Base-by-base conservation (phyloP, 2,113 vertebrate species). In the Dermatemys mawii region DNA sequence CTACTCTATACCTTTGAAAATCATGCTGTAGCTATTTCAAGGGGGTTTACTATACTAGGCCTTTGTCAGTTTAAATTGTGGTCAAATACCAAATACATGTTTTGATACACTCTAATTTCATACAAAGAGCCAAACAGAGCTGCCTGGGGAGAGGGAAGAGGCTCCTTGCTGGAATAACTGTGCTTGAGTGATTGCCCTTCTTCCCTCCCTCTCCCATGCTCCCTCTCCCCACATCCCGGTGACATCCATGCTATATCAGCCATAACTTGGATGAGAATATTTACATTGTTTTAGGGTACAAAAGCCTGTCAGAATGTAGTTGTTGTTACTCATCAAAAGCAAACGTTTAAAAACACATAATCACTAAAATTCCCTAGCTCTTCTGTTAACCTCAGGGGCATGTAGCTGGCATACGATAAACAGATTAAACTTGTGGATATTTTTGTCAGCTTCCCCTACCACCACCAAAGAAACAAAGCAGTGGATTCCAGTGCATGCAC, bases 401-500 rank as follows among this genome's bases (percentile, higher is more conserved):
- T 46, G 19, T 83, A 85, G 21, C 27, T 57, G 16, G 22, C 49
- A 73, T 63, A 83, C 50, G 84, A 79, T 38, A 1, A 67, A 78
- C 2, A 9, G 54, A 48, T 70, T 2, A 3, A 0, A 0, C 67
- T 54, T 86, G 35, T 49, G 8, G 16, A n/a, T 96, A 79, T 79
- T 93, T 91, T 90, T 44, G 35, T 93, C 78, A 86, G 76, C 38
- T 95, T 85, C 54, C 92, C 41, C 13, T 78, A 73, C 78, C 79
- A 89, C 24, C 76, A 67, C 73, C 79, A 90, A 82, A 94, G 49
- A 94, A 97, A 80, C 54, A 90, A 83, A 92, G 44, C 24, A 90
- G 89, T 81, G 92, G 44, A 76, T 82, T 93, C 90, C 93, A 76
- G 63, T 94, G 41, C 60, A 91, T 89, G 91, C 53, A 60, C 92